These are phyloP conservation scores for Steinernema hermaphroditum DNA, from an alignment of 2,888 invertebrate species.

Conservation along the genomic window DNA sequence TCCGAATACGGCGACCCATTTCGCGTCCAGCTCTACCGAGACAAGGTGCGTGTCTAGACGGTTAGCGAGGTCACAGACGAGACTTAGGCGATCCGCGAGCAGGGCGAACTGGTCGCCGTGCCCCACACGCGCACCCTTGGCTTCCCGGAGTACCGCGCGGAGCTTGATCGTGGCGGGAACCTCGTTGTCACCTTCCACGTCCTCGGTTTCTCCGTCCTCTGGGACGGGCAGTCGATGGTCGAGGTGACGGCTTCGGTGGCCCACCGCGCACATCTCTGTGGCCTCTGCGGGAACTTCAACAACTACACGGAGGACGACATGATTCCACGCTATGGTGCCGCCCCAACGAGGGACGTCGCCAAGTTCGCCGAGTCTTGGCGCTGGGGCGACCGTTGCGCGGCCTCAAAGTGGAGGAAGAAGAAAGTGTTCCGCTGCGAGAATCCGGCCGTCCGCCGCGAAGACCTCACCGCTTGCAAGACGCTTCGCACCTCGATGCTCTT, in stretches of 20 bases:
- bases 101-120: conserved; percentile 70
- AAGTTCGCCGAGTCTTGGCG: conserved; percentile 36
- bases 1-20: neutral
- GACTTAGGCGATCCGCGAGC: conserved; percentile 80
- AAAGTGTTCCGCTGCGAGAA: conserved; percentile 31
- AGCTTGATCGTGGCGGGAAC: neutral
- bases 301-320: conserved; percentile 33
- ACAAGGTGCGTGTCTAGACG: neutral
- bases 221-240: conserved; percentile 90
- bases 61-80: neutral
- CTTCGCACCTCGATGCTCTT: conserved; percentile 7
- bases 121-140: conserved; percentile 70
- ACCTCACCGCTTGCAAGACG: conserved; percentile 4
- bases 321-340: conserved; percentile 30
- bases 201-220: conserved; percentile 79
- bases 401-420: conserved; percentile 22
- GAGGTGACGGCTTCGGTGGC: conserved; percentile 79
- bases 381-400: conserved; percentile 8
- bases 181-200: neutral
- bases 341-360: neutral
- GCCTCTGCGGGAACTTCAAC: conserved; percentile 38
- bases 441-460: neutral
- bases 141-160: conserved; percentile 28
- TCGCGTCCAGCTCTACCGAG: conserved; percentile 5
- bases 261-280: conserved; percentile 68